phyloP scores from a whole-genome alignment of 2,113 vertebrate genomes.

The Lycaon pictus region DNA sequence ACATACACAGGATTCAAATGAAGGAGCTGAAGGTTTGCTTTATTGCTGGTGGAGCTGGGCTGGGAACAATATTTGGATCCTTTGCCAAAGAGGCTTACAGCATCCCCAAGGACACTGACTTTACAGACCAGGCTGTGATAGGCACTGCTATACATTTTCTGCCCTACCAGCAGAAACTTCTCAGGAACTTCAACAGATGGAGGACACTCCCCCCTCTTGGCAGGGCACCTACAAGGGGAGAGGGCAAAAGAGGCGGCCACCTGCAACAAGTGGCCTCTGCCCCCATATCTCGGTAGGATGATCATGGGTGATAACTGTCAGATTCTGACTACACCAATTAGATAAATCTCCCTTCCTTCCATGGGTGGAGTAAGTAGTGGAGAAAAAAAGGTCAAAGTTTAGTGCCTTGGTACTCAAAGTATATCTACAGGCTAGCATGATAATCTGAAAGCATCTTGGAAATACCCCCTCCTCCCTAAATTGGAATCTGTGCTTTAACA shows the following conservation, averaged over 20 bases:
- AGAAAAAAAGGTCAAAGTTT: not conserved
- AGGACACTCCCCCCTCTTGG: not conserved
- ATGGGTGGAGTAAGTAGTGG: not conserved
- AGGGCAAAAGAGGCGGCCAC: not conserved
- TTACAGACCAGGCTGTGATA: not conserved
- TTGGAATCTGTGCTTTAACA: not conserved
- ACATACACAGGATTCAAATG: not conserved
- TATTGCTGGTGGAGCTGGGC: not conserved
- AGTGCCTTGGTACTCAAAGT: not conserved
- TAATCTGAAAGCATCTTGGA: not conserved
- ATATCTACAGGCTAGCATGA: not conserved
- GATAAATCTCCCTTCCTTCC: not conserved
- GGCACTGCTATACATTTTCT: not conserved
- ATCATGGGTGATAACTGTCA: not conserved
- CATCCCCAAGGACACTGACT: not conserved
- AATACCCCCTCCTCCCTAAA: not conserved
- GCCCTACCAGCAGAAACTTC: not conserved
- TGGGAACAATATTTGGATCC: not conserved
- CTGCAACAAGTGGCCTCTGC: not conserved
- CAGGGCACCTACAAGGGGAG: not conserved
- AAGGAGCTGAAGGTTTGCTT: not conserved
- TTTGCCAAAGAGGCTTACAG: not conserved
- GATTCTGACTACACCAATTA: not conserved
- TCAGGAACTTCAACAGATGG: not conserved
- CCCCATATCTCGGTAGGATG: not conserved